These are phyloP conservation scores for Erythrocercus mccallii DNA, from an alignment of 2,113 vertebrate species.

Conservation along the genomic window DNA sequence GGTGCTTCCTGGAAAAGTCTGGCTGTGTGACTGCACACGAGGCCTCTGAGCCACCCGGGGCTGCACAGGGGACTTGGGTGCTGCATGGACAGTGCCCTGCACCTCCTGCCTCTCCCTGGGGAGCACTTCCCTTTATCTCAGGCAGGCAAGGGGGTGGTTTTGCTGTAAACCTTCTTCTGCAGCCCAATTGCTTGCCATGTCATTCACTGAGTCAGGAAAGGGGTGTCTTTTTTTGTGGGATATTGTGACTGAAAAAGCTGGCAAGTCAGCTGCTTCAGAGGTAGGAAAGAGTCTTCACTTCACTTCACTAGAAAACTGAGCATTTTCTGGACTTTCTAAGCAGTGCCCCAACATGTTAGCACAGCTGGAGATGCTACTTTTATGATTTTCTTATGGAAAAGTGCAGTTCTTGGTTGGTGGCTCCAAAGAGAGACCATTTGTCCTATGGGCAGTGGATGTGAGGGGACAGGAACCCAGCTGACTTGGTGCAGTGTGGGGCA, in stretches of 20 bases:
- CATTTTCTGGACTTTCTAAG: not conserved
- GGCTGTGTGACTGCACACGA: not conserved
- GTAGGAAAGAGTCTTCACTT: not conserved
- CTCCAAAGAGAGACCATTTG: not conserved
- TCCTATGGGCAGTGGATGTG: not conserved
- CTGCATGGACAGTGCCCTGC: fast-evolving
- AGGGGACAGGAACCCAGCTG: not conserved
- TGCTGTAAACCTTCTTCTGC: not conserved
- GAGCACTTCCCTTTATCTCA: not conserved
- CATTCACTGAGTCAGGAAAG: not conserved
- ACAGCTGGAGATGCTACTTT: not conserved
- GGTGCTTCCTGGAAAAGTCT: conserved; percentile 46
- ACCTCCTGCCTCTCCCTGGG: not conserved
- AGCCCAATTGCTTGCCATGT: not conserved
- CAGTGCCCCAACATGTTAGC: not conserved
- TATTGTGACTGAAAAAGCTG: not conserved
- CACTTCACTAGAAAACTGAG: fast-evolving
- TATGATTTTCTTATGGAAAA: not conserved
- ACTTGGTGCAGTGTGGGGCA: not conserved
- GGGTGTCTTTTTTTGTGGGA: not conserved
- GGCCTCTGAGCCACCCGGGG: not conserved
- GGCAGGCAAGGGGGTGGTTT: not conserved
- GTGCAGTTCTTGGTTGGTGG: not conserved
- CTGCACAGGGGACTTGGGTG: not conserved
- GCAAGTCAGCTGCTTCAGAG: not conserved